Base-by-base conservation (phyloP, 2,888 invertebrate genomes). In the Habrosyne pyritoides region DNA sequence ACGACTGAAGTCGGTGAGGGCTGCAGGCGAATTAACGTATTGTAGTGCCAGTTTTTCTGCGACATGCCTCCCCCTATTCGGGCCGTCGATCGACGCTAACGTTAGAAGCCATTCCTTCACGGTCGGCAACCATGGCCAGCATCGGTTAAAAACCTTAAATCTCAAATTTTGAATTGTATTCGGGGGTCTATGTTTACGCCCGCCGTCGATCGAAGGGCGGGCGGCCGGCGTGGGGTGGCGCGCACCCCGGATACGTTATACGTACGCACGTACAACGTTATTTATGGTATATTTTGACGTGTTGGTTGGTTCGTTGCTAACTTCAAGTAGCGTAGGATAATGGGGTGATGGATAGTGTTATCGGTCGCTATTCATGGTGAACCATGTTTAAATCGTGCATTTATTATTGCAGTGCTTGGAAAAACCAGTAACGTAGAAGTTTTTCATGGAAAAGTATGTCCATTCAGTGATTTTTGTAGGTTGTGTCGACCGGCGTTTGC, bases 211-310 rank as follows among this genome's bases (percentile, higher is more conserved):
- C 79, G 84, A 78, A 82, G 78, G 77, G 64, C 64, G 71, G 73
- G 75, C 75, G 64, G 71, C 72, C 64, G 69, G 66, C 59, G 59
- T 64, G 67, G 81, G 80, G 69, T 80, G 80, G 75, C 81, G 78
- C 82, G 75, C 80, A 78, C 83, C 84, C 87, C 82, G 79, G 73
- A 72, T 81, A 81, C 14, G 18, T 42, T n/a, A n/a, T 42, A 42
- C 18, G 42, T 42, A 42, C 42, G 42, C n/a, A 42, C 82, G 78
- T 81, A 83, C 83, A 77, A 79, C 78, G 86, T 88, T 89, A 91
- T 92, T 91, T 91, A 90, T 87, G 88, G 86, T 87, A 83, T 91
- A 92, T 91, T 92, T 91, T 92, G 92, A 92, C 92, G 87, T 92
- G 83, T 73, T 71, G 79, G 77, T 75, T 71, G 79, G 78, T 75